Percentiles rank a stretch among this genome's conserved stretches.
Evolutionary conservation across 2,797 vertebrate species (phyloP).

Genomic region (Columba guinea): DNA sequence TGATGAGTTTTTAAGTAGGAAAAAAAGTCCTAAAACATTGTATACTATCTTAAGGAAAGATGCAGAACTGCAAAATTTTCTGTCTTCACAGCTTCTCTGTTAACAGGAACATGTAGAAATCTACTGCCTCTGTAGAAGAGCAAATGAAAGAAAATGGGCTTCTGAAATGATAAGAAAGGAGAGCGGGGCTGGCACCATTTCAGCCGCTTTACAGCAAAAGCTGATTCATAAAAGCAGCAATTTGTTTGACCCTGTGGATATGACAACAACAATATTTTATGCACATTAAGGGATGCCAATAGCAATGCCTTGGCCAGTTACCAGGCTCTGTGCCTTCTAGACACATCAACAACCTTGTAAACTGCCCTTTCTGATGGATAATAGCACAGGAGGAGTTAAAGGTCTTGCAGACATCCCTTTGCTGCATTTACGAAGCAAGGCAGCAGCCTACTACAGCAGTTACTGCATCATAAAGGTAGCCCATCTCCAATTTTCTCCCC

Average conservation of each 20-base stretch:
- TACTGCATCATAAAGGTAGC: neutral
- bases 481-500: neutral
- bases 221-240: constrained; percentile 9
- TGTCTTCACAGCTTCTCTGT: neutral
- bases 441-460: neutral
- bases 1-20: neutral
- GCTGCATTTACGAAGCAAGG: neutral
- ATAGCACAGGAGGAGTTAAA: neutral
- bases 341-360: constrained; percentile 7
- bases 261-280: constrained; percentile 33
- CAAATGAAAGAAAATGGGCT: neutral
- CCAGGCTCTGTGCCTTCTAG: constrained; percentile 2
- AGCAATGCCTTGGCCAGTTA: neutral
- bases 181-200: neutral
- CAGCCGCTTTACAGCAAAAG: constrained; percentile 7
- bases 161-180: neutral
- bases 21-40: neutral
- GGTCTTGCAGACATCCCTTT: neutral
- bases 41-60: neutral
- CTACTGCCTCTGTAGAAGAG: neutral
- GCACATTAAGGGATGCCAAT: neutral
- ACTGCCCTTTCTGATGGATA: neutral
- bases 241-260: constrained; percentile 34
- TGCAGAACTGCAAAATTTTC: neutral
- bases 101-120: neutral